Base-by-base conservation (phyloP, 2,797 vertebrate species). In the Syncerus caffer region DNA sequence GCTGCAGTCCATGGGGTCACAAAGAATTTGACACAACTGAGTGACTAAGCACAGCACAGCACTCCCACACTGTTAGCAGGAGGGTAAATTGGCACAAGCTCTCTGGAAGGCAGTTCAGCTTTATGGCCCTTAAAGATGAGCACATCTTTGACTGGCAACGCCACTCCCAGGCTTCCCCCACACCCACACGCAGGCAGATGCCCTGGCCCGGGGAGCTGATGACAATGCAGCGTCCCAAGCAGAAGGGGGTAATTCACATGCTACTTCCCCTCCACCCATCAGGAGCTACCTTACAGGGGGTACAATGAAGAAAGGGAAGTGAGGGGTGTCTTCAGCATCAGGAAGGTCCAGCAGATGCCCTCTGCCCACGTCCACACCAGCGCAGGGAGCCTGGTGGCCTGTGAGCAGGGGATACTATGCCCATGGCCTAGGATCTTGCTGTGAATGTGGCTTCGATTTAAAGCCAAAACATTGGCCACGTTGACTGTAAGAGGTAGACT, bases 181-280 rank as follows among this genome's bases (percentile, higher is more conserved):
- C 3, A 27, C 1, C 10, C 16, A 45, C 15, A 17, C 0, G 3
- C 1, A 50, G 34, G 64, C 64, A 71, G 10, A 71, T 23, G 34
- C 17, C 9, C 19, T 71, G 21, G 38, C 50, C 45, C 76, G 7
- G 12, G 34, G 64, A 25, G 53, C 25, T 53, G 60, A 29, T 27
- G 9, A 0, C 3, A 1, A 23, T 4, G 4, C 0, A 34, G 45
- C 3, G 2, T 19, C 27, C 7, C 2, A 3, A 13, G 13, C n/a
- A 45, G 83, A 58, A 2, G 17, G 38, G 47, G 82, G 42, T 3
- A 0, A 2, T 4, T 25, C 25, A 1, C 19, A 6, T 5, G 1
- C 45, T 29, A 13, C 47, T 80, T 80, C 11, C 10, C 1, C 19
- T 71, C 34, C 11, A 6, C 31, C 57, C 25, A 11, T 31, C 12